Evolutionary conservation across 2,888 invertebrate species (phyloP).

Genomic region (Eupithecia inturbata): DNA sequence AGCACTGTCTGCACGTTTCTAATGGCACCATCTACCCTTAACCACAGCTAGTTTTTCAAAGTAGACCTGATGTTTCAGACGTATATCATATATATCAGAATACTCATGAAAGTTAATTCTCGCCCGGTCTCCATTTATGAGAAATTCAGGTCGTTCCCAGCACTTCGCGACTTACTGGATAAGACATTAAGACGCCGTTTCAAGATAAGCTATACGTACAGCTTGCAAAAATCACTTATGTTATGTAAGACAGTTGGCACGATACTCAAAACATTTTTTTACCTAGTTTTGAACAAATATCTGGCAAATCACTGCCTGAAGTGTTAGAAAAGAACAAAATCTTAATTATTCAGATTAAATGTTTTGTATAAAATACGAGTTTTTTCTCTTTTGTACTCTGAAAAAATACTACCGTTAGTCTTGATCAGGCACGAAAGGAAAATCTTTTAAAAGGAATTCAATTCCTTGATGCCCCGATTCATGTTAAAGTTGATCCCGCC

Average conservation of each 20-base stretch:
- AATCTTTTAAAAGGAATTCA: slow-evolving; percentile 51
- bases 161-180: slow-evolving; percentile 41
- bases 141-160: slow-evolving; percentile 48
- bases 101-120: slow-evolving; percentile 50
- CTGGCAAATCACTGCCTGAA: not conserved
- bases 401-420: slow-evolving; percentile 39
- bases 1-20: too few relatives aligned
- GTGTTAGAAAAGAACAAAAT: slow-evolving; percentile 10
- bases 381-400: slow-evolving; percentile 25
- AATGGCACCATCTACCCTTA: too few relatives aligned
- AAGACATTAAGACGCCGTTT: slow-evolving; percentile 40
- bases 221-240: slow-evolving; percentile 1
- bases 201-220: slow-evolving; percentile 36
- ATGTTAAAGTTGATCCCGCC: slow-evolving; percentile 55
- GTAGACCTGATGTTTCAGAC: slow-evolving; percentile 48
- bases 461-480: slow-evolving; percentile 52
- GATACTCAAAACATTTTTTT: slow-evolving; percentile 7
- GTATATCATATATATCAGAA: too few relatives aligned
- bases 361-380: not conserved
- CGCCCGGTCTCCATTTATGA: slow-evolving; percentile 46
- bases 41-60: not conserved
- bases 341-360: slow-evolving; percentile 14
- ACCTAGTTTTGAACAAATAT: not conserved
- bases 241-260: not conserved
- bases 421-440: slow-evolving; percentile 46